Conservation (phyloP, 1,140 invertebrate species). For the Ostrea edulis region DNA sequence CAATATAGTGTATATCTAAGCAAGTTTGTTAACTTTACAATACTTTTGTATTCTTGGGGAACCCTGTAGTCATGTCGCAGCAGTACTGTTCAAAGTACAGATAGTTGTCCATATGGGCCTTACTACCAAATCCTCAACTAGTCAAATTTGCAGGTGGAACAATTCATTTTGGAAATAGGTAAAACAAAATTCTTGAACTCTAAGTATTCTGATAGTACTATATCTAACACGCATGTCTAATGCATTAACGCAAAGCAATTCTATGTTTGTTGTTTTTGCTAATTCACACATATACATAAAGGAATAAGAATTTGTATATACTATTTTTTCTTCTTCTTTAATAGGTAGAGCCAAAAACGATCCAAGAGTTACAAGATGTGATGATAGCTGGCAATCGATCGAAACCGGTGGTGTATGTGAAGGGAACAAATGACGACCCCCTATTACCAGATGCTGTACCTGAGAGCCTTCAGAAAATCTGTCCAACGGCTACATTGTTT, state of each 20-base stretch:
- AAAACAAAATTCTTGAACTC: slow-evolving; percentile 17
- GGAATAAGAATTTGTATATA: too few species aligned
- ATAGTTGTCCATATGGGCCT: slow-evolving; percentile 22
- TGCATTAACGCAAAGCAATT: too few species aligned
- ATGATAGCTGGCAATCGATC: slow-evolving; percentile 23
- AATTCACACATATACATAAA: too few species aligned
- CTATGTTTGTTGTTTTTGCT: too few species aligned
- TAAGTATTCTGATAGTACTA: too few species aligned
- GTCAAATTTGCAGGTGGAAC: slow-evolving; percentile 44
- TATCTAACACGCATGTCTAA: too few species aligned
- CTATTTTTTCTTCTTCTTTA: not conserved
- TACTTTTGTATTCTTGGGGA: slow-evolving; percentile 48
- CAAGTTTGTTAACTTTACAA: too few species aligned
- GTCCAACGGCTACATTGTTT: slow-evolving; percentile 9
- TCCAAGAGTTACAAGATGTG: not conserved
- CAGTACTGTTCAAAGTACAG: slow-evolving; percentile 43
- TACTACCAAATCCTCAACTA: not conserved
- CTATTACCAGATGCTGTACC: not conserved
- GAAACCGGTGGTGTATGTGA: not conserved
- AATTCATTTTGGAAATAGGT: slow-evolving; percentile 42
- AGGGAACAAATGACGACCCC: not conserved
- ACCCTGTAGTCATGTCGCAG: slow-evolving; percentile 44
- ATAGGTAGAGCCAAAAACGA: not conserved
- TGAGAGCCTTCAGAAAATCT: not conserved
- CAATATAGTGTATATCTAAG: too few species aligned